Base-by-base conservation (phyloP, 2,888 invertebrate genomes). In the Phengaris arion region DNA sequence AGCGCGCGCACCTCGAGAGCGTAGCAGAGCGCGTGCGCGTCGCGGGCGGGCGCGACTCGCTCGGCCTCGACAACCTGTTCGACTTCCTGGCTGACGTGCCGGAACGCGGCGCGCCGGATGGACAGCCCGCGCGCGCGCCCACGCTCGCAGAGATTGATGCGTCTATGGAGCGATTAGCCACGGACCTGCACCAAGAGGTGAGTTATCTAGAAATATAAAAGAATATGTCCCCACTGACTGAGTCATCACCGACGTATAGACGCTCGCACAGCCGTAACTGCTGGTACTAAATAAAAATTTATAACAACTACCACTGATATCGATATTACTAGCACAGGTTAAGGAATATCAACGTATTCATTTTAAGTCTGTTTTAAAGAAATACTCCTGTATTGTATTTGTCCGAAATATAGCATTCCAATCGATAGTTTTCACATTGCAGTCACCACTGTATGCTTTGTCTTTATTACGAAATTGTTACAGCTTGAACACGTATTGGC, bases 41-140 rank as follows among this genome's bases (percentile, higher is more conserved):
- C 86, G 74, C 85, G 87, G 77, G 86, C 89, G 10, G 87, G 94
- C n/a, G 89, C 95, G 97, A 97, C 83, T 96, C 97, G 0, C 97
- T 98, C 0, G 98, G 98, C 86, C 90, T 98, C 82, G 98, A 98
- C 88, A 98, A 98, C 88, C 91, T 98, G 82, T 98, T 98, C 90
- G 97, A 97, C 77, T 98, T 98, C 90, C 93, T 98, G 45, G 97
- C 97, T 0, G 98, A 98, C 82, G 96, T 97, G 59, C 94, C 92
- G 54, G 85, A 90, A 77, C 82, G 92, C 0, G 92, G 92, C n/a
- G 93, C 94, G 35, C 92, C 93, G 0, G 94, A 94, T 76, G 92
- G 93, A 13, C 91, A 90, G 84, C 93, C 92, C 70, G 94, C 93
- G 13, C 95, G 94, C 82, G 94, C 94, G 79, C 95, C 95, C 79